Evolutionary conservation across 1,140 invertebrate species (phyloP).

Genomic region (Drosophila azteca): DNA sequence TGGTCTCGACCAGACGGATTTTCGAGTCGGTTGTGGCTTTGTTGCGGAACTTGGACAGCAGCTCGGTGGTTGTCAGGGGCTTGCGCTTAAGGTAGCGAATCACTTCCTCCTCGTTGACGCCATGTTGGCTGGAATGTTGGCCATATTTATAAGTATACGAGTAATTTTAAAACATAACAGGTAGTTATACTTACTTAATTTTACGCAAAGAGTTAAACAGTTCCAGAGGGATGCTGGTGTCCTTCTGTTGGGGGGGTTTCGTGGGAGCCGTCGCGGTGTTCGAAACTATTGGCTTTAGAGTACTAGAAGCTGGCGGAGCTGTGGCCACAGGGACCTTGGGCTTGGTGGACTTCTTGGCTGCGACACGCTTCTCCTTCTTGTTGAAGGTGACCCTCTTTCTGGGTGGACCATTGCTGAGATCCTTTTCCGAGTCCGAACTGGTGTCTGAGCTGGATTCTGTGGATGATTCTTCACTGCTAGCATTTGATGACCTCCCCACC

Average conservation of each 20-base stretch:
- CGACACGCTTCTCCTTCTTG: slow-evolving; percentile 48
- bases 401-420: slow-evolving; percentile 65
- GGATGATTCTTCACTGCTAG: slow-evolving; percentile 85
- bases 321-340: slow-evolving; percentile 84
- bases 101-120: slow-evolving; percentile 96
- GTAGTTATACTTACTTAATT: slow-evolving; percentile 25
- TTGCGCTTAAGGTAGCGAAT: slow-evolving; percentile 95
- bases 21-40: slow-evolving; percentile 94
- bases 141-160: neutral
- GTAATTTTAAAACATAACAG: neutral
- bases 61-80: slow-evolving; percentile 97
- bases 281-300: too few species aligned
- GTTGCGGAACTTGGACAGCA: slow-evolving; percentile 97
- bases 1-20: slow-evolving; percentile 94
- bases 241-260: slow-evolving; percentile 86
- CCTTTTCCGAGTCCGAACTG: slow-evolving; percentile 88
- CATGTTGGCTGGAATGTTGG: slow-evolving; percentile 88
- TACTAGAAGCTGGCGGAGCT: slow-evolving; percentile 29
- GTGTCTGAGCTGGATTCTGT: slow-evolving; percentile 87
- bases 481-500: slow-evolving; percentile 85
- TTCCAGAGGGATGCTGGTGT: slow-evolving; percentile 84
- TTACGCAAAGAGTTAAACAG: too few species aligned
- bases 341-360: slow-evolving; percentile 62
- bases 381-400: slow-evolving; percentile 74
- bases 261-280: slow-evolving; percentile 19